A percentile compares a stretch with the other conserved stretches of the same genome.
Evolutionary conservation across 2,113 vertebrate genomes (phyloP).

Genomic region (Sialia sialis): DNA sequence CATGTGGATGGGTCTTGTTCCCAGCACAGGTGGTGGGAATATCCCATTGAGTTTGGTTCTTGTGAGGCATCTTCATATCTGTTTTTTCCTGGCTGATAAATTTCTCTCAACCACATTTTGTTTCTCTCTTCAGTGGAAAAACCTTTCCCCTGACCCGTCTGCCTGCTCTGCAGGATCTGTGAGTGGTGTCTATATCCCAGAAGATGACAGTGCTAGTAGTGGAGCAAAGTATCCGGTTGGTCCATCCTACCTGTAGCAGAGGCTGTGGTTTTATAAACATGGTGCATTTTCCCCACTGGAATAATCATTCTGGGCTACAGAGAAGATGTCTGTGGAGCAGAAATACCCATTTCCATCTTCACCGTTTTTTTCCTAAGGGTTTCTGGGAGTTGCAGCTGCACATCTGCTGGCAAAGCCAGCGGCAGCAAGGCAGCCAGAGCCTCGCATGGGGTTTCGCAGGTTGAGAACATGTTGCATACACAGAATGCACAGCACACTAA

Average conservation of each 20-base stretch:
- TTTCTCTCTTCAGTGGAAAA: neutral
- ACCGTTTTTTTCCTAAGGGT: neutral
- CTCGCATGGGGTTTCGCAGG: accelerated
- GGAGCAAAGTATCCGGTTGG: neutral
- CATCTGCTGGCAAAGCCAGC: accelerated
- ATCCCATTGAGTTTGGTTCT: neutral
- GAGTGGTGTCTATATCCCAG: neutral
- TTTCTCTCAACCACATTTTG: neutral
- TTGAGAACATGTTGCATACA: neutral
- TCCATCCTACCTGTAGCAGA: neutral
- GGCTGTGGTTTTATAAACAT: neutral
- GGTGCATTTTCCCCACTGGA: neutral
- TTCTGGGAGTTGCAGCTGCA: neutral
- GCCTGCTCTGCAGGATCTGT: neutral
- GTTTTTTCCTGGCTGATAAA: neutral
- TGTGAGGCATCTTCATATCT: neutral
- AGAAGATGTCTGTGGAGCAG: neutral
- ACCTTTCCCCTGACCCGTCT: neutral
- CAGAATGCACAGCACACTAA: constrained; percentile 33
- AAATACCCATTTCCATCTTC: neutral
- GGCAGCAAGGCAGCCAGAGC: neutral
- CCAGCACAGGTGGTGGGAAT: neutral
- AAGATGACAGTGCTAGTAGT: neutral
- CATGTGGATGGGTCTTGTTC: neutral
- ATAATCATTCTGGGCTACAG: neutral